Base-by-base conservation (phyloP, 53 echinoderm and acorn worm species). In the Holothuria leucospilota region DNA sequence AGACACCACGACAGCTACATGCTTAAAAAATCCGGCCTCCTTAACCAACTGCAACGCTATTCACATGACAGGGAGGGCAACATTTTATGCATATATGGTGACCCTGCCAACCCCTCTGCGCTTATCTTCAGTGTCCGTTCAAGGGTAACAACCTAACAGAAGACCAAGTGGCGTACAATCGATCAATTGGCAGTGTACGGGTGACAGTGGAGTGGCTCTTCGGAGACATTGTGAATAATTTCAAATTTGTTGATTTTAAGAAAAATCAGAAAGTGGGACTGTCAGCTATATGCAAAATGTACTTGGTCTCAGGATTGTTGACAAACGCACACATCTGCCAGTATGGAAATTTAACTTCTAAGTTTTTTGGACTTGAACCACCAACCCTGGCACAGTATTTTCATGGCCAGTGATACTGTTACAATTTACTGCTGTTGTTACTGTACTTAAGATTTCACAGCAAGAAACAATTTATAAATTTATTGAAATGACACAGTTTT, bases 201-300 rank as follows among this genome's bases (percentile, higher is more conserved):
- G 88, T 94, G 29, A 69, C 69, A 63, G 94, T 89, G 15, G 91
- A 91, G 69, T 91, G 89, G 94, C 56, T 78, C 20, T 91, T 91
- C 83, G 86, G 94, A 9, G 91, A 88, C 38, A 75, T 84, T 13
- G 39, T 91, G 28, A 91, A 91, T 0, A 85, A 20, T 29, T 85
- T 87, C 29, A 87, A 87, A 56, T 66, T 51, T 15, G 65, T 12
- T 13, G 87, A 87, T 68, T 87, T 81, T 51, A 66, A 81, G 38
- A 88, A 88, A 64, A 77, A 53, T 6, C 88, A 88, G 60, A 88
- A 88, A 83, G 56, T 88, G 25, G 39, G 82, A 13, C 52, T 88
- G 30, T 88, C 89, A 72, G 89, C 83, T 58, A 27, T 69, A 15
- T 72, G 89, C 52, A 89, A 84, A 56, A 89, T 85, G 85, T 89